phyloP scores from a whole-genome alignment of 2,113 vertebrate genomes.

The Silurus glanis region DNA sequence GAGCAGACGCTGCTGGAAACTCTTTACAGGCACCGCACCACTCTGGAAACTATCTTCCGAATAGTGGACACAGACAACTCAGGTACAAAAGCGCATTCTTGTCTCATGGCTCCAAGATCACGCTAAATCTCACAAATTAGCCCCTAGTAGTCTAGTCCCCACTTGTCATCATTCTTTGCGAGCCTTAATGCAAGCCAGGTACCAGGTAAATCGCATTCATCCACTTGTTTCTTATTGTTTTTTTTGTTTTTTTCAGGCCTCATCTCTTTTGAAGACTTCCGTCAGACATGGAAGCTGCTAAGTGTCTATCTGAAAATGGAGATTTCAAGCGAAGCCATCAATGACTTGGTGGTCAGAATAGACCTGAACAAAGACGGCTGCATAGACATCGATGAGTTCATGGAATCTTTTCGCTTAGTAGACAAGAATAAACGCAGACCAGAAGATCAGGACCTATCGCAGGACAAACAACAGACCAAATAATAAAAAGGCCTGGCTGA shows the following conservation, averaged over 20 bases:
- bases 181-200: neutral
- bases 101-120: neutral
- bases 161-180: neutral
- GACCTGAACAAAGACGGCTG: constrained; percentile 91
- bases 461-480: neutral
- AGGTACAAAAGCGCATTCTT: constrained; percentile 59
- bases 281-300: constrained; percentile 89
- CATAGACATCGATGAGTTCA: constrained; percentile 93
- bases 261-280: constrained; percentile 89
- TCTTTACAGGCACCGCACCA: constrained; percentile 88
- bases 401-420: constrained; percentile 92
- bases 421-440: constrained; percentile 71
- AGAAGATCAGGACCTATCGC: constrained; percentile 7
- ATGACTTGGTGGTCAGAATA: constrained; percentile 81
- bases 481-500: neutral
- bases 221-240: neutral
- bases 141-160: neutral
- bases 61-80: constrained; percentile 93
- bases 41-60: constrained; percentile 92
- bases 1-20: constrained; percentile 86
- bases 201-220: neutral
- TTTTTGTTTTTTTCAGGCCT: constrained; percentile 70
- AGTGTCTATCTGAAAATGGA: constrained; percentile 83
- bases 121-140: neutral
- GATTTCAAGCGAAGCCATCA: constrained; percentile 81